phyloP scores from a whole-genome alignment of 1,140 invertebrate genomes.

The Anagrus nilaparvatae region DNA sequence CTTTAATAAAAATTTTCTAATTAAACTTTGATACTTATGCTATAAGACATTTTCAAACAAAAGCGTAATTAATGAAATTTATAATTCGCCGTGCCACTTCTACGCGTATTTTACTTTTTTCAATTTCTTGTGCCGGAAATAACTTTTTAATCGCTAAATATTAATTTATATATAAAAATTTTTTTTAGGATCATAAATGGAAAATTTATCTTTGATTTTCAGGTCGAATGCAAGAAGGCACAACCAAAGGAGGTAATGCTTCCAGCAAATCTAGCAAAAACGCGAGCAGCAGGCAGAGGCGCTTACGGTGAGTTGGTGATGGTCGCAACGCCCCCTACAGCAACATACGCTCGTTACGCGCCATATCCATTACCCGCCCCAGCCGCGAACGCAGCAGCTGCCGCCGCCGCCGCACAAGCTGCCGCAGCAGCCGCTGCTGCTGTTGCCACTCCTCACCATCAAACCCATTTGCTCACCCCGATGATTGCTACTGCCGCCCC shows the following conservation, averaged over 20 bases:
- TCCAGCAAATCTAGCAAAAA: slow-evolving; percentile 86
- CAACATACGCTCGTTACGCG: slow-evolving; percentile 51
- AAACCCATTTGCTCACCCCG: slow-evolving; percentile 40
- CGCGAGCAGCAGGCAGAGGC: slow-evolving; percentile 79
- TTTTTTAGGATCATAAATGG: too few relatives aligned
- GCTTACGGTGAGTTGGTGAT: slow-evolving; percentile 93
- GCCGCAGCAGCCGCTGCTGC: slow-evolving; percentile 38
- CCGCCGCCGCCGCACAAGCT: slow-evolving; percentile 34
- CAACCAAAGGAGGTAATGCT: slow-evolving; percentile 99
- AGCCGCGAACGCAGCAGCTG: slow-evolving; percentile 33
- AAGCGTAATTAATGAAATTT: too few relatives aligned
- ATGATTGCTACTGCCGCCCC: slow-evolving; percentile 31
- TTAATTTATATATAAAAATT: too few relatives aligned
- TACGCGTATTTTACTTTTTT: too few relatives aligned
- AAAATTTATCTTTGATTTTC: too few relatives aligned
- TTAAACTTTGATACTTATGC: too few relatives aligned
- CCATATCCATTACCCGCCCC: slow-evolving; percentile 41
- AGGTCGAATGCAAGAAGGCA: slow-evolving; percentile 99
- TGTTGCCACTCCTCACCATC: slow-evolving; percentile 42
- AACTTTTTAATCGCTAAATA: too few relatives aligned
- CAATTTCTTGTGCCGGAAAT: too few relatives aligned
- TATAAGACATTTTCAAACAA: too few relatives aligned
- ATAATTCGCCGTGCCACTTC: too few relatives aligned
- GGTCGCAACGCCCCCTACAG: slow-evolving; percentile 49
- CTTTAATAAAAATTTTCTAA: too few relatives aligned